Base-by-base conservation (phyloP, 2,888 invertebrate species). In the Drosophila flavopinicola region DNA sequence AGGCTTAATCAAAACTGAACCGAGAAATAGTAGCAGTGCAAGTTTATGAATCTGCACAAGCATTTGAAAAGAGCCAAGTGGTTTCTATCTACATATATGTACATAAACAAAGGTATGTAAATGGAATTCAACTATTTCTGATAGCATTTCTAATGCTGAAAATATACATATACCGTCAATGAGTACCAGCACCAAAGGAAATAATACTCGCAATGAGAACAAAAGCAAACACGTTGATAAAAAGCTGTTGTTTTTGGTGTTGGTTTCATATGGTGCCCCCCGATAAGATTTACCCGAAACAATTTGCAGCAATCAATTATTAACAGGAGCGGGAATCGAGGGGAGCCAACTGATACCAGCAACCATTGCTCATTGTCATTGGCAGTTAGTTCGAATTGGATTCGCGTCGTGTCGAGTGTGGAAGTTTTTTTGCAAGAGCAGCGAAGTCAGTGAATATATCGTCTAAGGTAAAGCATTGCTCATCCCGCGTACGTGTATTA, bases 301-400 rank as follows among this genome's bases (percentile, higher is more conserved):
- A 79, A 74, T 86, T 79, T 66, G 54, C 39, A 75, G 87, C 69
- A 82, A 82, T 82, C 82, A 82, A 82, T 82, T 82, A 86, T 84
- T 79, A n/a, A n/a, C n/a, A n/a, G n/a, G 60, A 54, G 29, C 37
- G 58, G 35, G 54, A 44, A 42, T 38, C 29, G 23, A 20, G 20
- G 15, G 27, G 59, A 39, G 37, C 41, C 51, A 57, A 57, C 83
- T 78, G 79, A 79, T 85, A 79, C 35, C 66, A 20, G 53, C 45
- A 32, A 32, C 30, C 54, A 42, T 29, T 42, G 42, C 63, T 56
- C 57, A 60, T 45, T 57, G 59, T 44, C 64, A 78, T 69, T 66
- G 75, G 64, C 72, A 66, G 78, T 84, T 75, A 78, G 82, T 82
- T 86, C 53, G 66, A 82, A 60, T 80, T 80, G 66, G 82, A 80